Conservation (phyloP, 64 coral and sea anemone species). For the Trachythela sp. region DNA sequence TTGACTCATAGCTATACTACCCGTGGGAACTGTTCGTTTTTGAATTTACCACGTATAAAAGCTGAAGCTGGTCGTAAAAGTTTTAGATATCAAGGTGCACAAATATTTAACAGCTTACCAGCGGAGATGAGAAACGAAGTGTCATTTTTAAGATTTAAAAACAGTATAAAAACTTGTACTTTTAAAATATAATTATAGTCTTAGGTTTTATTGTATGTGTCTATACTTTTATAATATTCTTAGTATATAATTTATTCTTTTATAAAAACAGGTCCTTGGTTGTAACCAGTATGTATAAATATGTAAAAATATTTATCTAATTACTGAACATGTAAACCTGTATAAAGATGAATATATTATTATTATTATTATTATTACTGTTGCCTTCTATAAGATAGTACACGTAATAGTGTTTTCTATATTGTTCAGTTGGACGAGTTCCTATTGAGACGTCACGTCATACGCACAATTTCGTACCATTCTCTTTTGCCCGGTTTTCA, state of each 20-base stretch:
- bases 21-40: background rate
- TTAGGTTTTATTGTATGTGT: background rate
- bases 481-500: no score
- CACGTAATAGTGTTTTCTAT: no score
- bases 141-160: background rate
- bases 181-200: background rate
- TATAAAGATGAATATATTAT: no score
- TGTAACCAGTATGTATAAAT: no score
- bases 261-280: background rate
- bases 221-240: no score
- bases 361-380: no score
- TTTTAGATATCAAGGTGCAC: background rate
- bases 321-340: no score
- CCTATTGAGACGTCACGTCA: no score
- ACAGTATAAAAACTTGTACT: background rate
- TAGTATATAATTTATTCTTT: background rate
- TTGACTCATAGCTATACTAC: background rate
- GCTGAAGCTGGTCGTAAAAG: background rate
- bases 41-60: background rate
- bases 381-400: no score
- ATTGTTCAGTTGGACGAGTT: no score
- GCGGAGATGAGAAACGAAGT: background rate
- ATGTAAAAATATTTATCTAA: no score
- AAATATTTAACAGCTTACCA: background rate
- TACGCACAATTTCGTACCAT: no score